A percentile compares a stretch with the other conserved stretches of the same genome.
Evolutionary conservation across 2,888 invertebrate genomes (phyloP).

Genomic region (Stratiomys singularior): DNA sequence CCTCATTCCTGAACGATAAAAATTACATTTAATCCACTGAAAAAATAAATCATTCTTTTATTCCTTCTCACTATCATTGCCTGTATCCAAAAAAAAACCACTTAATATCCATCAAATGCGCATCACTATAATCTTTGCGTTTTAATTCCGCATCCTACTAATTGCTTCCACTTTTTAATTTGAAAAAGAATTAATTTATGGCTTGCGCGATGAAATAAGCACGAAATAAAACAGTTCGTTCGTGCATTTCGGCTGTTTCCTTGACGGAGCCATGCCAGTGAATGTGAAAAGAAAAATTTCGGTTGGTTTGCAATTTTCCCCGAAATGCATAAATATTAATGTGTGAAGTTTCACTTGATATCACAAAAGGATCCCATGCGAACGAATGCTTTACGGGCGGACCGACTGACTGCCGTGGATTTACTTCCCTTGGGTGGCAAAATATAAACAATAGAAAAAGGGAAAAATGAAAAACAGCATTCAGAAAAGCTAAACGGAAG

Average conservation of each 20-base stretch:
- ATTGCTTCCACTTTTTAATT: slow-evolving; percentile 17
- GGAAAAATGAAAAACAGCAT: no score
- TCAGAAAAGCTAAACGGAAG: no score
- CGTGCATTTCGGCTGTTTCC: no score
- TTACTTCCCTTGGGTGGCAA: no score
- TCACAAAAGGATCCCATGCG: slow-evolving; percentile 21
- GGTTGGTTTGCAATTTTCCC: neutral
- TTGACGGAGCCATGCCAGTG: no score
- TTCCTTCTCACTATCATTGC: neutral
- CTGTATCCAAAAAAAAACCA: neutral
- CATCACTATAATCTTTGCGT: neutral
- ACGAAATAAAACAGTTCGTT: no score
- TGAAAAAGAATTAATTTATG: neutral
- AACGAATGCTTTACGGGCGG: no score
- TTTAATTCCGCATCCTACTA: neutral
- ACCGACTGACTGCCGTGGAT: no score
- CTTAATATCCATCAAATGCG: slow-evolving; percentile 17
- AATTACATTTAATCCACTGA: no score
- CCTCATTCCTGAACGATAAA: no score
- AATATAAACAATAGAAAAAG: neutral
- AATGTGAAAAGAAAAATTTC: no score
- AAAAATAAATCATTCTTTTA: neutral
- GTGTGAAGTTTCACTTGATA: slow-evolving; percentile 34
- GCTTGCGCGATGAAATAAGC: neutral
- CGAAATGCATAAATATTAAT: slow-evolving; percentile 42